Evolutionary conservation across 2,797 vertebrate species (phyloP).

Genomic region (Leucoraja ocellata): DNA sequence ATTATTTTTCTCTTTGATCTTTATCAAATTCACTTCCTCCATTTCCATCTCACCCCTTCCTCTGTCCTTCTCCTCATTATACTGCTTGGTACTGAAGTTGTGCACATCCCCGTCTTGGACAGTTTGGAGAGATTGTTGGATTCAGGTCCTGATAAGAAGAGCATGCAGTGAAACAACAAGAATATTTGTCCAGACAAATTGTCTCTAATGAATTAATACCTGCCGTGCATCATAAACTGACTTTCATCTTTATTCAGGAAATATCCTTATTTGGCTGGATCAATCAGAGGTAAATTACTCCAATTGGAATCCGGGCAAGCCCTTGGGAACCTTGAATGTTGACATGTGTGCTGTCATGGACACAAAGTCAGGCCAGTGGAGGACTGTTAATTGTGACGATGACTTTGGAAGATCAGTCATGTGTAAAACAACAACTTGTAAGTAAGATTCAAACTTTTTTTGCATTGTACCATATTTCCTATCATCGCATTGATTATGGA

Average conservation of each 20-base stretch:
- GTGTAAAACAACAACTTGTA: slow-evolving; percentile 66
- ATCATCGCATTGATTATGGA: slow-evolving; percentile 49
- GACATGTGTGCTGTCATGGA: slow-evolving; percentile 70
- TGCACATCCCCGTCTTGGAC: not conserved
- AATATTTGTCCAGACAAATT: not conserved
- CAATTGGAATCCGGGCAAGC: slow-evolving; percentile 62
- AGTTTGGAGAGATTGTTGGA: not conserved
- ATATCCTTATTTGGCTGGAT: slow-evolving; percentile 67
- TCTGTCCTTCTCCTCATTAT: not conserved
- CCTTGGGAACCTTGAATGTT: slow-evolving; percentile 44
- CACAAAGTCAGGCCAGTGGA: slow-evolving; percentile 66
- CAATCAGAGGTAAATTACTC: slow-evolving; percentile 58
- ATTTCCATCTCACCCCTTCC: too few species aligned
- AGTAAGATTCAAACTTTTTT: slow-evolving; percentile 43
- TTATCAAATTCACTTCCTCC: too few species aligned
- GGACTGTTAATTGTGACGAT: slow-evolving; percentile 62
- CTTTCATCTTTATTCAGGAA: slow-evolving; percentile 51
- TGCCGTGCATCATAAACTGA: not conserved
- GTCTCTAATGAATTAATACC: not conserved
- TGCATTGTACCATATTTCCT: slow-evolving; percentile 38
- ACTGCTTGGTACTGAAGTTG: not conserved
- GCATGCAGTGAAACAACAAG: not conserved
- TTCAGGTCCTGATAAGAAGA: not conserved
- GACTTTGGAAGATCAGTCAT: slow-evolving; percentile 64
- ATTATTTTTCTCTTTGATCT: too few species aligned